Base-by-base conservation (phyloP, 2,113 vertebrate species). In the Dolichallabes microphthalmus region DNA sequence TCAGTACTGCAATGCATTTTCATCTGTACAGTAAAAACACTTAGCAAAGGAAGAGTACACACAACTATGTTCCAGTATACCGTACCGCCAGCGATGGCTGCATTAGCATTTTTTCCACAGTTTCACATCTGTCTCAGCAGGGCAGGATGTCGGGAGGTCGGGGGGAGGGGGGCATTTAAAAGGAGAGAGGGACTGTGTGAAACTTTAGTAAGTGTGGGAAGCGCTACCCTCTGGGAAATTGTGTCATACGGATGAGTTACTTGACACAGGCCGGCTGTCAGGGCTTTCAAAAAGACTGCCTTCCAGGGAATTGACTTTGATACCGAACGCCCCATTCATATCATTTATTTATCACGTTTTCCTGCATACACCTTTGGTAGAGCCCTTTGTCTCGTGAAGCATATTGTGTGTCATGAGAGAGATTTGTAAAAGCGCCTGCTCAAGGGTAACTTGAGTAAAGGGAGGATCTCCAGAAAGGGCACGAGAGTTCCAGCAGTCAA, bases 141-240 rank as follows among this genome's bases (percentile, higher is more conserved):
- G 75, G 80, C 66, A 68, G 78, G 88, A 80, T 79, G 77, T 89
- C 45, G 6, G 10, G 10, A 74, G 13, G 4, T 25, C 20, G 81
- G 45, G 64, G 4, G 25, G n/a, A 71, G 35, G 66, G n/a, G 22
- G n/a, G 27, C 25, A 20, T 22, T 55, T 30, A 57, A 55, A 74
- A 64, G 57, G 13, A 10, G 55, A 39, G 76, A 63, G 30, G 52
- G 35, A 52, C 66, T 71, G 77, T 71, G 82, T 79, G 76, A 73
- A 45, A 63, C 83, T 85, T 78, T n/a, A 45, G 7, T 20, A 69
- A 71, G 66, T 82, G 55, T 60, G 35, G 50, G 83, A 85, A 85
- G 80, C 66, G 27, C 19, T 55, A n/a, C 11, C 53, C 66, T 27
- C 63, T 73, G 27, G 53, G 80, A 60, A 73, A 79, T 78, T 81